Percentiles rank a stretch among this genome's conserved stretches.
Conservation (phyloP, 2,797 vertebrate species). For the Galagoides demidoff region DNA sequence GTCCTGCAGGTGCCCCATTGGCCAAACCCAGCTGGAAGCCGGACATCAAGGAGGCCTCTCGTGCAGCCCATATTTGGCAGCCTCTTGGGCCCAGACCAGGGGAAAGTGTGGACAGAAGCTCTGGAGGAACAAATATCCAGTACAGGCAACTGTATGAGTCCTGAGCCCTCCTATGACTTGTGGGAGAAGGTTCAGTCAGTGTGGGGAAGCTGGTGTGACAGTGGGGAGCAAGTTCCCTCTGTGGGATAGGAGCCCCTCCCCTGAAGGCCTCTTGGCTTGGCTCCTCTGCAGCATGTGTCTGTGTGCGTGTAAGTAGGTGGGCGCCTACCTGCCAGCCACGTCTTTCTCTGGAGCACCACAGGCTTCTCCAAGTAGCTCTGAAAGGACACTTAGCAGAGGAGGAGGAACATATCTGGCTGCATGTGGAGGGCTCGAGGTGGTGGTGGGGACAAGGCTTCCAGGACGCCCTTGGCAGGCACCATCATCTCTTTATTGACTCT, state of each 20-base stretch:
- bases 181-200: neutral
- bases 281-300: neutral
- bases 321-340: fast-evolving
- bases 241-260: neutral
- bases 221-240: neutral
- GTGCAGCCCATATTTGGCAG: neutral
- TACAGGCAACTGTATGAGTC: neutral
- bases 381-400: fast-evolving
- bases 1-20: fast-evolving
- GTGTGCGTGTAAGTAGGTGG: fast-evolving
- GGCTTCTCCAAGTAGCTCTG: neutral
- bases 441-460: neutral
- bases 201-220: no score
- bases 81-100: neutral
- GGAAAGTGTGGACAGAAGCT: neutral
- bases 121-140: neutral
- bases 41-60: neutral
- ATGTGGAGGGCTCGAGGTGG: neutral
- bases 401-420: neutral
- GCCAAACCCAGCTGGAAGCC: neutral
- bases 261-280: neutral
- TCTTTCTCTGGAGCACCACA: neutral
- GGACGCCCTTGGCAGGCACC: neutral
- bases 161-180: neutral
- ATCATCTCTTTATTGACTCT: neutral